Conservation (phyloP, 2,888 invertebrate species). For the Oxystoma pomonae region DNA sequence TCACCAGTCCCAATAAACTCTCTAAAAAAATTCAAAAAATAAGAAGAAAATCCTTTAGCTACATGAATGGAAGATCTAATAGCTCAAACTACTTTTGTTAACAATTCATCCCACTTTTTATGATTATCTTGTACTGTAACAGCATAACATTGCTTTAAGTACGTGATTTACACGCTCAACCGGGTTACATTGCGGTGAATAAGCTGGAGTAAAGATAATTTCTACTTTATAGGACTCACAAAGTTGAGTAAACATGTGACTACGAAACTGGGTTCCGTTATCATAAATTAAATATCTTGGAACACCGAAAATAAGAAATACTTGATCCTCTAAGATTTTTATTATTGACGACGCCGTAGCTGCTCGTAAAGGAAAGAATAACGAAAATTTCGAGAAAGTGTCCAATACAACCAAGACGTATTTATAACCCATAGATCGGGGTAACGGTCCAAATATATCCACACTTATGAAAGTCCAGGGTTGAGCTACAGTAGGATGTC, state of each 20-base stretch:
- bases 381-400: too few species aligned
- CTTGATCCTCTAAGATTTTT: neutral
- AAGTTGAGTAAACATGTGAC: neutral
- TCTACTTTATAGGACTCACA: neutral
- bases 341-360: too few species aligned
- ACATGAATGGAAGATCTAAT: neutral
- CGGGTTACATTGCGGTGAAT: neutral
- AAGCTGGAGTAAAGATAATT: neutral
- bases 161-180: neutral
- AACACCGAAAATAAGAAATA: neutral
- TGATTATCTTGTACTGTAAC: neutral
- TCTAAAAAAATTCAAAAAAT: neutral
- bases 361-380: too few species aligned
- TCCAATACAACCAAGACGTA: too few species aligned
- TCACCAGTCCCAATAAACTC: neutral
- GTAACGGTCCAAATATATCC: too few species aligned
- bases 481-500: too few species aligned
- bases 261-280: neutral
- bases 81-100: neutral
- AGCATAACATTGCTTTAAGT: neutral
- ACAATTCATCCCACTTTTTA: neutral
- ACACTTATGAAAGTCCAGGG: too few species aligned
- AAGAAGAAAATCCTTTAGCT: neutral
- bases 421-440: too few species aligned
- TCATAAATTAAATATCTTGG: neutral